Evolutionary conservation across 2,888 invertebrate species (phyloP).

Genomic region (Penaeus monodon): DNA sequence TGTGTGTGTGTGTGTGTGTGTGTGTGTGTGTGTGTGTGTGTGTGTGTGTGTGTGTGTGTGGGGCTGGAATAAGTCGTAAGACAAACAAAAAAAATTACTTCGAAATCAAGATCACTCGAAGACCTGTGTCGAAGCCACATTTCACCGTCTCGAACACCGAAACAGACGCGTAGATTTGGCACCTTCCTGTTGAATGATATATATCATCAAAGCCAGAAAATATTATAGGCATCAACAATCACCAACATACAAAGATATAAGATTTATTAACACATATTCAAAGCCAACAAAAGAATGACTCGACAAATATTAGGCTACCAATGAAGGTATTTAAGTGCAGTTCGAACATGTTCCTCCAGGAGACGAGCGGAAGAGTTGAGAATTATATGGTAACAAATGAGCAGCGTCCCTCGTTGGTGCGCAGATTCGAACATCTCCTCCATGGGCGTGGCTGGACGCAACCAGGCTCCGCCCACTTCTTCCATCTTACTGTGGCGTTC

Average conservation of each 20-base stretch:
- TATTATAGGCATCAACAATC: no score
- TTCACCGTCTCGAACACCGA: neutral
- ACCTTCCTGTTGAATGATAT: constrained; percentile 17
- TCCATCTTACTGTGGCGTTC: neutral
- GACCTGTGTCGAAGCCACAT: constrained; percentile 8
- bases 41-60: no score
- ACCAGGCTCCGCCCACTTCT: neutral
- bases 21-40: no score
- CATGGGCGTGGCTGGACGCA: constrained; percentile 5
- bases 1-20: no score
- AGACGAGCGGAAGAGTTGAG: neutral
- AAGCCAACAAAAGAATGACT: no score
- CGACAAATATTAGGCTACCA: no score
- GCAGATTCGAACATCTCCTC: constrained; percentile 18
- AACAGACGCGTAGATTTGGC: constrained; percentile 4
- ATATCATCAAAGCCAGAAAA: neutral
- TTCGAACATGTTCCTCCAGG: no score
- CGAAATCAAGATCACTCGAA: neutral
- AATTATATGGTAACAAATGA: neutral
- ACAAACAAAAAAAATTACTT: neutral
- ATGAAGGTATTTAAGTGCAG: no score
- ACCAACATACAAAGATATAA: no score
- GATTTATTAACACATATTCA: no score
- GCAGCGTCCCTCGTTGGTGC: neutral
- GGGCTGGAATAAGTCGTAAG: no score